A percentile compares a stretch with the other conserved stretches of the same genome.
Conservation (phyloP, 2,797 vertebrate species). For the Naso thynnoides region DNA sequence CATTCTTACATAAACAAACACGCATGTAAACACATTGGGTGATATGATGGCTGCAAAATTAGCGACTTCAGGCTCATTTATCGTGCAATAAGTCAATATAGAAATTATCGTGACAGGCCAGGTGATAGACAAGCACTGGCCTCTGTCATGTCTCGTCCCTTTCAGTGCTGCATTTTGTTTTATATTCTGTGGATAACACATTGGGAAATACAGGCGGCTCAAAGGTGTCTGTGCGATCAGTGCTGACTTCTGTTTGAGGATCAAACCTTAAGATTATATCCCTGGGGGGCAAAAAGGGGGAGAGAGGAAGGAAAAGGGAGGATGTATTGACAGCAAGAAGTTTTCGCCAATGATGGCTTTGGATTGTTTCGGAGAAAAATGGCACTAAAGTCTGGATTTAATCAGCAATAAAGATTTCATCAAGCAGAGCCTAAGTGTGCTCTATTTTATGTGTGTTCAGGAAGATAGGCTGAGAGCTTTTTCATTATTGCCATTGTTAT, state of each 20-base stretch:
- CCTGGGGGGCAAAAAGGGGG: conserved; percentile 27
- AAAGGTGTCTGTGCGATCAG: conserved; percentile 54
- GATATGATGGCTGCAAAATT: too few species aligned
- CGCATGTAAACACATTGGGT: too few species aligned
- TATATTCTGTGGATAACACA: conserved; percentile 59
- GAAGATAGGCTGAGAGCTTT: conserved; percentile 17
- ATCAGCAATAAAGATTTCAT: not conserved
- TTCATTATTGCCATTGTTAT: conserved; percentile 36
- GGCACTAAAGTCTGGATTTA: not conserved
- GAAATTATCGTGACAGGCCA: too few species aligned
- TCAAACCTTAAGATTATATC: conserved; percentile 63
- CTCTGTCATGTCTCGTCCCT: conserved; percentile 12
- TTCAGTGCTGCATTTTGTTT: conserved; percentile 38
- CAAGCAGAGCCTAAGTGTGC: not conserved
- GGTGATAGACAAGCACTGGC: conserved; percentile 21
- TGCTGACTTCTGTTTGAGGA: conserved; percentile 63
- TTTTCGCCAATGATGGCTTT: conserved; percentile 6
- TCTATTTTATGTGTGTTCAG: not conserved
- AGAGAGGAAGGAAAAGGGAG: not conserved
- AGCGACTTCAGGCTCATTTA: too few species aligned
- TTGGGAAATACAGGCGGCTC: conserved; percentile 49
- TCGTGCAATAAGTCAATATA: too few species aligned
- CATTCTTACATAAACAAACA: too few species aligned
- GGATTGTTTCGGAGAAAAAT: conserved; percentile 15
- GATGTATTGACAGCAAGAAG: not conserved